Percentiles rank a stretch among this genome's conserved stretches.
Conservation (phyloP, 2,797 vertebrate genomes). For the Falco rusticolus region DNA sequence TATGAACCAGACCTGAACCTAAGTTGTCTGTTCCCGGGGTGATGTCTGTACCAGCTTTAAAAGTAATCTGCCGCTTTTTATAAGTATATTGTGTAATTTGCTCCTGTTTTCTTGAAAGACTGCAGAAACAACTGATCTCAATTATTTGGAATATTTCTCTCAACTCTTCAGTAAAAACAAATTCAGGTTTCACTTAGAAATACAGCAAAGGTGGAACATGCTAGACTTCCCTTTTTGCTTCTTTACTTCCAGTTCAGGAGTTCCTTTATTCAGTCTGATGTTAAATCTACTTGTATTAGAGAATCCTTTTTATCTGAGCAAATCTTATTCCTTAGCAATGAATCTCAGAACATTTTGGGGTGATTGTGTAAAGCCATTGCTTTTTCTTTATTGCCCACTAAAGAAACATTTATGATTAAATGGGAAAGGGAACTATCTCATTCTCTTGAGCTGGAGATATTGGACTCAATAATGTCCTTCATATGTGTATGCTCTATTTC, state of each 20-base stretch:
- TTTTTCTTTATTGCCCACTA: conserved; percentile 75
- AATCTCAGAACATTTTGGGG: conserved; percentile 70
- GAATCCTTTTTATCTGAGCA: conserved; percentile 66
- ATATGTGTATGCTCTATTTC: conserved; percentile 72
- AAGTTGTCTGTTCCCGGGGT: not conserved
- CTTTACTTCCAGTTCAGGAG: conserved; percentile 58
- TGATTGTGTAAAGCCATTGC: conserved; percentile 74
- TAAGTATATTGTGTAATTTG: not conserved
- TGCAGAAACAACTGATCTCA: not conserved
- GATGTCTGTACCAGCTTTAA: not conserved
- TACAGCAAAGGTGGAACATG: conserved; percentile 24
- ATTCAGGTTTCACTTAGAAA: conserved; percentile 17
- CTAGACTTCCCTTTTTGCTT: conserved; percentile 45
- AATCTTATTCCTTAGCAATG: conserved; percentile 73
- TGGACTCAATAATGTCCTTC: conserved; percentile 73
- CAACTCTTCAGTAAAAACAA: not conserved
- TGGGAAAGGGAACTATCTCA: conserved; percentile 72
- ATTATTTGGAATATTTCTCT: conserved; percentile 22
- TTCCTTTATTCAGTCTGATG: conserved; percentile 60
- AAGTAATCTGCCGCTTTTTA: not conserved
- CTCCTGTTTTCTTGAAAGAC: not conserved
- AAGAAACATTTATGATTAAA: conserved; percentile 78
- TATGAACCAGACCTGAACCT: not conserved
- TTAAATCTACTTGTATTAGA: conserved; percentile 64
- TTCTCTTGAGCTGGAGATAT: conserved; percentile 72